Evolutionary conservation across 2,888 invertebrate genomes (phyloP), one percentile per base, ranked within the genome.

Genomic region (Frankliniella fusca): DNA sequence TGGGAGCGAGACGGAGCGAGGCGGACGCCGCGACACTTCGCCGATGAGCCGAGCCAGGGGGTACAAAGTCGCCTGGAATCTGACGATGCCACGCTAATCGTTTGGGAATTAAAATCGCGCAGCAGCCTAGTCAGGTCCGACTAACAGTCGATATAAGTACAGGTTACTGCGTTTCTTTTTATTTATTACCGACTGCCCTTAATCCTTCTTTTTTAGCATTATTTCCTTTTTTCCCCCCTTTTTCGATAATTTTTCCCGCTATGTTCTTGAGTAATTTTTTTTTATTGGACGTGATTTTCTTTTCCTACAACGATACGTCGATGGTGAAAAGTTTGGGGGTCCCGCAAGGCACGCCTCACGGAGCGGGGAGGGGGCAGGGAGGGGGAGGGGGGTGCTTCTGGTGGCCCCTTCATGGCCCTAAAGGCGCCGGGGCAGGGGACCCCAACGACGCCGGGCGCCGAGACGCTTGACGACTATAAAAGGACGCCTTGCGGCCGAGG

Each of bases 401-500:
- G 70, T 23, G 3, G 38, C 38, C 70, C 70, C 70, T 27, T 76
- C 70, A 76, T 76, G 70, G 70, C 70, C n/a, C 70, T 76, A 76
- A 76, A 76, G 70, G 70, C 7, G 23, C 70, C 61, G 61, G 15
- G 61, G 61, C 18, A 61, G 61, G 61, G 61, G 61, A n/a, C 38
- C 38, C 18, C 54, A 15, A 20, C 54, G 54, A 54, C 54, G 15
- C 54, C 20, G 15, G 54, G 20, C 18, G 54, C 54, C 54, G 54
- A 38, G 38, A 9, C 54, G 54, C 54, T 54, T 54, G 54, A 54
- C 27, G 70, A 23, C 70, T 76, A 27, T 76, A 76, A 76, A 76
- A 76, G 70, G 70, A 61, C 61, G 15, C 61, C 20, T 15, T 18
- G 20, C 38, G 38, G 38, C 61, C 61, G 20, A 11, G 18, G 61